Percentiles rank a stretch among this genome's conserved stretches.
phyloP scores from a whole-genome alignment of 2,888 invertebrate species.

The Drosophila melanosoma region DNA sequence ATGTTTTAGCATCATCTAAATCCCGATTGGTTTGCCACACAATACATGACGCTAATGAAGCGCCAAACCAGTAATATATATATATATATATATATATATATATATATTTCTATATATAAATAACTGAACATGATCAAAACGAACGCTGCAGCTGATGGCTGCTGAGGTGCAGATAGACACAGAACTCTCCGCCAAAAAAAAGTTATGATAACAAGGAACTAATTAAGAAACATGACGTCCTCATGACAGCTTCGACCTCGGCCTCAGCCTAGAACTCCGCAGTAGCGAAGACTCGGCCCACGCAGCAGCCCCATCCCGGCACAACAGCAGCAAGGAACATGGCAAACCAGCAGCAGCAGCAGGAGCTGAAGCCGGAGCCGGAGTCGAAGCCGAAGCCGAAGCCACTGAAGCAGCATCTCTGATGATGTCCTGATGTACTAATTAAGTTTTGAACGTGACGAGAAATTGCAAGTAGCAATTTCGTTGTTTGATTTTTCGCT shows the following conservation, averaged over 20 bases:
- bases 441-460: constrained; percentile 80
- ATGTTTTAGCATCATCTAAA: constrained; percentile 4
- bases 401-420: constrained; percentile 40
- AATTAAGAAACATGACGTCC: constrained; percentile 81
- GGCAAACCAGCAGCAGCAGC: background rate
- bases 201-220: constrained; percentile 80
- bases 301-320: constrained; percentile 2
- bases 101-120: background rate
- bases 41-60: constrained; percentile 58
- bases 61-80: constrained; percentile 25
- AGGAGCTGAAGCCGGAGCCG: background rate
- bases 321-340: constrained; percentile 8
- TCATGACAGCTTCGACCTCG: constrained; percentile 57
- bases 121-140: constrained; percentile 8
- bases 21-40: constrained; percentile 16
- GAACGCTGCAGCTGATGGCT: constrained; percentile 3
- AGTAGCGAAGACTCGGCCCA: background rate
- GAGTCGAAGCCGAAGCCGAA: constrained; percentile 2
- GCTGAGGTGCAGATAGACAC: constrained; percentile 25
- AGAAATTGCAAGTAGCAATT: constrained; percentile 79
- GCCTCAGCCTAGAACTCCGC: background rate
- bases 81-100: background rate
- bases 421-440: constrained; percentile 81
- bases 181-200: constrained; percentile 51
- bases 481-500: constrained; percentile 78